phyloP scores from a whole-genome alignment of 2,888 invertebrate species.

The Podotricha telesiphe region DNA sequence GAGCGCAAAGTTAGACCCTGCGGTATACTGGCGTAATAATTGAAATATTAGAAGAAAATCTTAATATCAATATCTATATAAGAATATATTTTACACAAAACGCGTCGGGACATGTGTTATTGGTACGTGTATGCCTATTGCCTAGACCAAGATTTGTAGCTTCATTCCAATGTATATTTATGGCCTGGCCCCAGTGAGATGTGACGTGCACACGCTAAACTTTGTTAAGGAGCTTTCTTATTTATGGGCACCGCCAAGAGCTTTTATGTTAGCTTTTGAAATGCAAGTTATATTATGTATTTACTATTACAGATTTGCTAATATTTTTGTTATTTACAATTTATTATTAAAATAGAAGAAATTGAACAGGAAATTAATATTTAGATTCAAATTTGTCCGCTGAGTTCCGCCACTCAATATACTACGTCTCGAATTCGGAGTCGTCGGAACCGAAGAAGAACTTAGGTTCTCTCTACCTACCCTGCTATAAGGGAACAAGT shows the following conservation, averaged over 20 bases:
- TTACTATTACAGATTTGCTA: background rate
- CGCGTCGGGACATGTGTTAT: conserved; percentile 49
- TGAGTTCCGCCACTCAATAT: too few relatives aligned
- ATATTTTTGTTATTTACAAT: background rate
- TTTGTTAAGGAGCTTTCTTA: conserved; percentile 46
- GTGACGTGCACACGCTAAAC: conserved; percentile 65
- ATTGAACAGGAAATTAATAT: background rate
- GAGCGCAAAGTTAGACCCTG: too few relatives aligned
- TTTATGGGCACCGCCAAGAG: conserved; percentile 21
- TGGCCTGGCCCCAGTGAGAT: conserved; percentile 63
- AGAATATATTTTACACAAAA: conserved; percentile 47
- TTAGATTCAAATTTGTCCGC: too few relatives aligned
- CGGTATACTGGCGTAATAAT: too few relatives aligned
- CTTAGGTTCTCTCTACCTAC: too few relatives aligned
- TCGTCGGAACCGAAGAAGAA: too few relatives aligned
- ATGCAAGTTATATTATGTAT: background rate
- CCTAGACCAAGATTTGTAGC: conserved; percentile 64
- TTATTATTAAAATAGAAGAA: background rate
- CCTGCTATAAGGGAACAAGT: too few relatives aligned
- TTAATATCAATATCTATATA: conserved; percentile 36
- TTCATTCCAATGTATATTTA: conserved; percentile 72
- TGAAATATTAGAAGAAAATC: too few relatives aligned
- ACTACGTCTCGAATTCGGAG: too few relatives aligned
- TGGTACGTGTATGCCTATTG: conserved; percentile 47
- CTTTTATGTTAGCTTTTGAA: conserved; percentile 20